Base-by-base conservation (phyloP, 2,888 invertebrate species). In the Cheilosia variabilis region DNA sequence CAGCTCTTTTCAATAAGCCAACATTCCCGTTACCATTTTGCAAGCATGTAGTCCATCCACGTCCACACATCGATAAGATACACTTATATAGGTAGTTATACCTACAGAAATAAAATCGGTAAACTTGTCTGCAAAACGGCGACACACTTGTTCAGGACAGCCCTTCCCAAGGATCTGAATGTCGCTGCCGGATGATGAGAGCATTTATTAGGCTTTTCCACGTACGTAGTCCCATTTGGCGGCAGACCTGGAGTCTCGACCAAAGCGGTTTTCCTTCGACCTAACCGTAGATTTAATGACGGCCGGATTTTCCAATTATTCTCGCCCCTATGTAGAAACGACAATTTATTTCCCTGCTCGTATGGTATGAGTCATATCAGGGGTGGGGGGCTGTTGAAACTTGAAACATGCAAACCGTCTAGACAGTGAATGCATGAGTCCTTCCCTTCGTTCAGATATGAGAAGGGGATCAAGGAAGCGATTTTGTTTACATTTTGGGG, bases 271-370 rank as follows among this genome's bases (percentile, higher is more conserved):
- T 83, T 47, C 77, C 43, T 72, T 43, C 60, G 17, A 50, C 58
- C 62, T 50, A 13, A 52, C 65, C 58, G 57, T 72, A 72, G 66
- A 86, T 86, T 76, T 86, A 86, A 86, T 86, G 76, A 72, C 80
- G 76, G 71, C 76, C 80, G 80, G 80, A 68, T 77, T 86, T 86
- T 86, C 80, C 84, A 86, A 86, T 86, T 86, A 80, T 80, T 86
- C 72, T 81, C 80, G 80, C 86, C 72, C 50, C 37, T 37, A 37
- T 37, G 9, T 4, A 72, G 68, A 68, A 81, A 86, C 53, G 76
- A 81, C 80, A 76, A 81, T 81, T 81, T 86, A 81, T 81, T 58
- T 80, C 72, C 72, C 72, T 58, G 34, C 10, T 63, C 55, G 22
- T 6, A 41, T 34, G 13, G 58, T 37, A 71, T 84, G 84, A 84